These are phyloP conservation scores for Apamea sordens DNA, from an alignment of 2,888 invertebrate genomes.

Conservation along the genomic window DNA sequence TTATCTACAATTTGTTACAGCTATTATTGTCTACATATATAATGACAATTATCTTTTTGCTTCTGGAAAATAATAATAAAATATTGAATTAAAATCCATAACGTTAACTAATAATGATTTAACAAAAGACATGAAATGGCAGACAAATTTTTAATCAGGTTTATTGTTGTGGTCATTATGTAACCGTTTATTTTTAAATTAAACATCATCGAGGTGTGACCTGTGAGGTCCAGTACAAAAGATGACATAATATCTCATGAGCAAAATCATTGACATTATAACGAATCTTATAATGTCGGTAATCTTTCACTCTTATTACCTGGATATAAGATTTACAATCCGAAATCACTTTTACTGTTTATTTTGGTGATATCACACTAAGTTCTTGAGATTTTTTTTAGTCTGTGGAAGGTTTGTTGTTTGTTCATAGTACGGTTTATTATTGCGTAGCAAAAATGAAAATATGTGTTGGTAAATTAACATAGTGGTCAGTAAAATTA, in stretches of 20 bases:
- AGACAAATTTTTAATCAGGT: neutral
- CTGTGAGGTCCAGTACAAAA: constrained; percentile 43
- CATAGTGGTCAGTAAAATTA: constrained; percentile 16
- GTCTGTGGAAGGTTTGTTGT: constrained; percentile 1
- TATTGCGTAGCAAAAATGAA: constrained; percentile 8
- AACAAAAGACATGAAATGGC: constrained; percentile 10
- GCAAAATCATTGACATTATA: constrained; percentile 58
- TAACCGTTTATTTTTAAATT: constrained; percentile 58
- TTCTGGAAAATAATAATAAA: constrained; percentile 2
- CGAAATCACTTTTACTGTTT: constrained; percentile 21
- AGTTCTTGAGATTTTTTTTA: constrained; percentile 12
- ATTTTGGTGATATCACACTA: constrained; percentile 12
- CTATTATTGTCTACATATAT: neutral
- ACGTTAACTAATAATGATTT: neutral
- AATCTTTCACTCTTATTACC: constrained; percentile 37
- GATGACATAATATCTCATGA: constrained; percentile 70
- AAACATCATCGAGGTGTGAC: constrained; percentile 69
- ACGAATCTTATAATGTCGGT: constrained; percentile 30
- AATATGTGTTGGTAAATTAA: constrained; percentile 7
- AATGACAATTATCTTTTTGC: neutral
- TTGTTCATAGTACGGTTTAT: constrained; percentile 16
- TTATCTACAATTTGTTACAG: neutral
- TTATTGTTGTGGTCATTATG: neutral
- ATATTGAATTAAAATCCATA: neutral
- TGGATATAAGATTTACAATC: constrained; percentile 41